These are phyloP conservation scores for Zelleria hepariella DNA, from an alignment of 2,888 invertebrate genomes.

Conservation along the genomic window DNA sequence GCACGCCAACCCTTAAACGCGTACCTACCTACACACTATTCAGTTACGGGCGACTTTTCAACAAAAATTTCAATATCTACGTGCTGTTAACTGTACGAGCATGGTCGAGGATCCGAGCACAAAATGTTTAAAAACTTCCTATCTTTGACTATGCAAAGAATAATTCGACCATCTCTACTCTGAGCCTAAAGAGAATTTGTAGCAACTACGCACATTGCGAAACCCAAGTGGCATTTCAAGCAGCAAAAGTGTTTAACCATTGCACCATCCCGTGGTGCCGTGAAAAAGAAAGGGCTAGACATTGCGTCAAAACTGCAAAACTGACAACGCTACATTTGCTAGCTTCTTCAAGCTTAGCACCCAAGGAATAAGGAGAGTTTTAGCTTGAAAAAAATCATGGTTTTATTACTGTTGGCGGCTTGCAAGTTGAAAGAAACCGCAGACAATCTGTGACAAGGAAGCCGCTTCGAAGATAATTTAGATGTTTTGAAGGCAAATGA, in stretches of 20 bases:
- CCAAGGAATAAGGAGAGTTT: background rate
- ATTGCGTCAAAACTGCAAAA: background rate
- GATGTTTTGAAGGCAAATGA: conserved; percentile 20
- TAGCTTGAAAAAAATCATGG: background rate
- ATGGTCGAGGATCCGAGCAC: too few relatives aligned
- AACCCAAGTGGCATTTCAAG: background rate
- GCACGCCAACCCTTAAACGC: too few relatives aligned
- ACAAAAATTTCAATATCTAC: too few relatives aligned
- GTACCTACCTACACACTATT: too few relatives aligned
- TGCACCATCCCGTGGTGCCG: background rate
- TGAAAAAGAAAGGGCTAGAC: conserved; percentile 4
- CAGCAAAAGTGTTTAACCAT: background rate
- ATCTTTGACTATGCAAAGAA: too few relatives aligned
- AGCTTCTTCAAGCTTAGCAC: background rate
- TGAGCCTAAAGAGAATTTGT: background rate
- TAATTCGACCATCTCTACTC: background rate
- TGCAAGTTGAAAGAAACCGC: conserved; percentile 2
- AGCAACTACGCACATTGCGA: background rate
- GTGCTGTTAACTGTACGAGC: too few relatives aligned
- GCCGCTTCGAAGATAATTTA: conserved; percentile 40
- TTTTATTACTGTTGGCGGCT: background rate
- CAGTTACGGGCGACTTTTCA: too few relatives aligned
- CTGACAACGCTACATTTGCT: background rate
- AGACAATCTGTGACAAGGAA: conserved; percentile 54
- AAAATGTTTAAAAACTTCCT: too few relatives aligned